Evolutionary conservation across 1,140 invertebrate genomes (phyloP).

Genomic region (Metaphire vulgaris): DNA sequence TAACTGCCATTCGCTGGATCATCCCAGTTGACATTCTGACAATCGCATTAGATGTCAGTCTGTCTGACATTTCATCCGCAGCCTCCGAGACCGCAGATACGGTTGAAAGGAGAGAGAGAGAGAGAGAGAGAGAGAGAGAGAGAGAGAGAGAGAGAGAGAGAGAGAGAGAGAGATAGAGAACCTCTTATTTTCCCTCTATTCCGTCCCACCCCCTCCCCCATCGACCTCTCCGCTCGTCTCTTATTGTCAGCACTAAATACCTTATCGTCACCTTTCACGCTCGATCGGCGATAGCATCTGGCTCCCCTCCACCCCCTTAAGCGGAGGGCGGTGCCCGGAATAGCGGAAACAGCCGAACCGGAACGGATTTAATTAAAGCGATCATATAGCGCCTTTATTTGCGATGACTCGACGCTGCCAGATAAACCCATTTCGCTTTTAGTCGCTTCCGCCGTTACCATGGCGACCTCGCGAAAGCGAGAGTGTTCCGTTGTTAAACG

Average conservation of each 20-base stretch:
- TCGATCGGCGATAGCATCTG: background rate
- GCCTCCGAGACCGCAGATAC: too few species aligned
- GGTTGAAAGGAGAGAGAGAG: conserved; percentile 17
- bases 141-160: conserved; percentile 20
- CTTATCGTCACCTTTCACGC: background rate
- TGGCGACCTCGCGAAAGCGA: too few species aligned
- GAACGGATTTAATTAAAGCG: background rate
- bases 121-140: conserved; percentile 25
- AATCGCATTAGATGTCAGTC: background rate
- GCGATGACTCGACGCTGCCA: too few species aligned
- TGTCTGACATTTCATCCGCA: background rate
- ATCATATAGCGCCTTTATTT: background rate
- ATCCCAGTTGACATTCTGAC: background rate
- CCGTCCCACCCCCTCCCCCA: background rate
- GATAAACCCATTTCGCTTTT: too few species aligned
- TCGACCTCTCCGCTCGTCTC: background rate
- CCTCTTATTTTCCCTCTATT: background rate
- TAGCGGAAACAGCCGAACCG: background rate
- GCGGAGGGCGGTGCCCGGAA: too few species aligned
- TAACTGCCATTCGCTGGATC: too few species aligned
- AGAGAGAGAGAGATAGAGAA: too few species aligned
- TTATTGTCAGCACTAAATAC: background rate
- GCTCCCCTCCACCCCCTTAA: background rate
- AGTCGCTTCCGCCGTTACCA: too few species aligned
- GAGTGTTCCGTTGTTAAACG: too few species aligned